Evolutionary conservation across 2,113 vertebrate genomes (phyloP), one percentile per base, ranked within the genome.

Genomic region (Penelope pileata): DNA sequence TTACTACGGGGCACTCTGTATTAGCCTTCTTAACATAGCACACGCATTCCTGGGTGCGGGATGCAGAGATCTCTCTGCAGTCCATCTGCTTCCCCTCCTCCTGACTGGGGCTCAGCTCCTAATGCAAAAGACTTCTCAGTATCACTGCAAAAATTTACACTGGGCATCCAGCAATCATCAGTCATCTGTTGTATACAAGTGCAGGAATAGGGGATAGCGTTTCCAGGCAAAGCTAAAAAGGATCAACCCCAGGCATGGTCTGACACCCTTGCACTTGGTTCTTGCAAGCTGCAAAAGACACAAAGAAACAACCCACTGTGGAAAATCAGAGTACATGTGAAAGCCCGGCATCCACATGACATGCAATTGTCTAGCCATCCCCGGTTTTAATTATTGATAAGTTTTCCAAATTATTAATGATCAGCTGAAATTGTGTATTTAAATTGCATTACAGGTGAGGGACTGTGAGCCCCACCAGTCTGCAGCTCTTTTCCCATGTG

Each of bases 171-270:
- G 63, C 62, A 64, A 6, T 29, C 45, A 77, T 26, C 45, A 48
- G 56, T 56, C 51, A 58, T 4, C 53, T 23, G 0, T 64, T 23
- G 43, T 56, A n/a, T 2, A 21, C 32, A 2, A 18, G 27, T 70
- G n/a, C 12, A 50, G 40, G 45, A 88, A 74, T 1, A 78, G 15
- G 12, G 16, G 4, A 8, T 5, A 11, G 22, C 0, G 0, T 10
- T 54, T 50, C 54, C 66, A 45, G 13, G 47, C 24, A 77, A 50
- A 70, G 58, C 1, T 1, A n/a, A 16, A 38, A 47, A 75, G 21
- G 17, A 70, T 26, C 59, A 47, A 30, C 26, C 34, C 54, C 72
- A 88, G 16, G 15, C 38, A 56, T 30, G 12, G 58, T 29, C 36
- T 67, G 47, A 68, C 36, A 86, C 13, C 9, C 18, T 32, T 7